Conservation (phyloP, 2,797 vertebrate genomes). For the Rhyacichthys aspro region DNA sequence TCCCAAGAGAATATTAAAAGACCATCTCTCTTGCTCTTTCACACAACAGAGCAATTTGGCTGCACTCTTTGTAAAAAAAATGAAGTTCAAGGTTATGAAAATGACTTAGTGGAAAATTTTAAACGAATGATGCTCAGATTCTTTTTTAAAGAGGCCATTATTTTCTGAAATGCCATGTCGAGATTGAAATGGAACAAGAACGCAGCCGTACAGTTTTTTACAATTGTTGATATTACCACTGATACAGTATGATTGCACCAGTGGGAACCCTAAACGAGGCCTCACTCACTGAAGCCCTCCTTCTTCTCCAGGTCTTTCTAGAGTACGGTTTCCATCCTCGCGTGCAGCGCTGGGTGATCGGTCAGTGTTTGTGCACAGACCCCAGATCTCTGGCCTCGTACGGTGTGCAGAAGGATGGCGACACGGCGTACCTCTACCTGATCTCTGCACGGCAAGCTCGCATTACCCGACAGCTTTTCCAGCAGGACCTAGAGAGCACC, state of each 20-base stretch:
- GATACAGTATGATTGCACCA: neutral
- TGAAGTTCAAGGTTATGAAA: too few relatives aligned
- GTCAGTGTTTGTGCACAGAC: constrained; percentile 87
- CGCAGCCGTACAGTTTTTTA: too few relatives aligned
- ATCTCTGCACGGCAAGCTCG: constrained; percentile 83
- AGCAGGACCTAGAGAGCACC: constrained; percentile 82
- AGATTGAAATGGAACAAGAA: too few relatives aligned
- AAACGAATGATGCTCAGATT: too few relatives aligned
- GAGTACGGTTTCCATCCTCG: constrained; percentile 91
- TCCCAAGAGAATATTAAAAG: too few relatives aligned
- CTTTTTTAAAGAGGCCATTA: too few relatives aligned
- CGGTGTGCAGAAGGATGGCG: constrained; percentile 85
- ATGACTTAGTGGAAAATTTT: too few relatives aligned
- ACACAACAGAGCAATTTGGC: too few relatives aligned
- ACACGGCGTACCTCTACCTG: constrained; percentile 90
- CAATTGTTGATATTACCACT: too few relatives aligned
- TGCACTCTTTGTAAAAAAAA: too few relatives aligned
- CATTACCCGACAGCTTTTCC: constrained; percentile 81
- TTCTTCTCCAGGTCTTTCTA: constrained; percentile 83
- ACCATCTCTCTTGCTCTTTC: too few relatives aligned
- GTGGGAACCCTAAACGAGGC: neutral
- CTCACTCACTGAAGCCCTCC: neutral
- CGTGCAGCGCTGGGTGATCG: constrained; percentile 94
- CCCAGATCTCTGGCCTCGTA: constrained; percentile 87
- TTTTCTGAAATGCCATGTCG: too few relatives aligned